Evolutionary conservation across 2,797 vertebrate species (phyloP), one percentile per base, ranked within the genome.

Genomic region (Acrocephalus scirpaceus): DNA sequence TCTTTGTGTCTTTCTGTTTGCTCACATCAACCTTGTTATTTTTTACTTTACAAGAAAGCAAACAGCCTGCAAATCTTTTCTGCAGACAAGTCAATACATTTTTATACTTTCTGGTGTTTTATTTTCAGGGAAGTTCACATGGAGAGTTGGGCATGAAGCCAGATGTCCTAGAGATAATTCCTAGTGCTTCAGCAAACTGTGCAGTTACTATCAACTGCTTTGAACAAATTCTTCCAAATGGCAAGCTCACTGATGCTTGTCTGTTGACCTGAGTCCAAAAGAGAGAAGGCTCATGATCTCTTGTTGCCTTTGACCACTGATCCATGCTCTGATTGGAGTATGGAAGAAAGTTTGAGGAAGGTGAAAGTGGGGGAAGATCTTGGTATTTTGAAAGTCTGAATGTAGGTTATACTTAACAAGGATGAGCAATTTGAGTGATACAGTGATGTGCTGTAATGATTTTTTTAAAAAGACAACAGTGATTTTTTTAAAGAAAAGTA

Each of bases 1-100:
- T 87, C 95, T 96, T 95, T 94, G 78, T 93, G 75, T 88, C 95
- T 93, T 96, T 94, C 54, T 96, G 74, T 96, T 97, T 96, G 87
- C 83, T 95, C 86, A 92, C 86, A 95, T 85, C 87, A 95, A 75
- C 93, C 86, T 93, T 95, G 88, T 90, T 94, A 83, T 95, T 95
- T 97, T 93, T 97, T 89, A 51, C 58, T 90, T 96, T 87, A 88
- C 45, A 92, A 72, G 81, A 94, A 93, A 93, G 80, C 62, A 96
- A 95, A 91, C 73, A 87, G 67, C 16, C 44, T 80, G 16, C 85
- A 96, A 75, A 86, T 94, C 71, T 91, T 94, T 95, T 94, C 83
- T 95, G 47, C 60, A 69, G 95, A 87, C 57, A 96, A 96, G 88
- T 93, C 88, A 93, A 92, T 95, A 92, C 32, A 76, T 89, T 93